A percentile compares a stretch with the other conserved stretches of the same genome.
Evolutionary conservation across 2,113 vertebrate genomes (phyloP).

Genomic region (rat (Rattus norvegicus)): DNA sequence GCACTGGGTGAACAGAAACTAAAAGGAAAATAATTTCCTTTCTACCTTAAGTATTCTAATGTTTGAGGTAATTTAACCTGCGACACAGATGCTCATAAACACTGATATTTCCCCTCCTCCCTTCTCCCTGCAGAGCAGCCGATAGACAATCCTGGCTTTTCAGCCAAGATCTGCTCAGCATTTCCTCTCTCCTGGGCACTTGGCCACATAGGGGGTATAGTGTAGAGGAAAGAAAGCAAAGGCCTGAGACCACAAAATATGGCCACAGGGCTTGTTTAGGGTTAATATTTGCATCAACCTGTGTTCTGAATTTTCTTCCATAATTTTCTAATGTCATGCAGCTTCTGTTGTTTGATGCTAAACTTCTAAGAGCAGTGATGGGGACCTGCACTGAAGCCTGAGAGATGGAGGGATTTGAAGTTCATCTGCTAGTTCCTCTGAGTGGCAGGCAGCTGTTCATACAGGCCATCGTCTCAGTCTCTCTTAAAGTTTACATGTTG

Average conservation of each 20-base stretch:
- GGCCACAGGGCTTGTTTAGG: not conserved
- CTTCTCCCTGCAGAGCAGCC: not conserved
- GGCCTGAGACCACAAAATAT: not conserved
- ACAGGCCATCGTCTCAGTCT: conserved; percentile 49
- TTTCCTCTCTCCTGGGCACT: conserved; percentile 48
- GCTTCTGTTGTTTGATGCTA: not conserved
- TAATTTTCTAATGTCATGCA: not conserved
- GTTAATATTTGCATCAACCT: conserved; percentile 51
- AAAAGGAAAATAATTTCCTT: conserved; percentile 7
- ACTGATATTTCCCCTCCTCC: not conserved
- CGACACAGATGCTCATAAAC: conserved; percentile 23
- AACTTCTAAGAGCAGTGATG: not conserved
- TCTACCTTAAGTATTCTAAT: conserved; percentile 24
- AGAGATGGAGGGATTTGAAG: conserved; percentile 64
- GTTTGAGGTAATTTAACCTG: conserved; percentile 28
- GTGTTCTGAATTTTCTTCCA: not conserved
- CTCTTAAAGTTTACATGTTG: not conserved
- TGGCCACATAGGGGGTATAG: conserved; percentile 27
- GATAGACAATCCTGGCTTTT: conserved; percentile 33
- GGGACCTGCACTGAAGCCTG: conserved; percentile 9
- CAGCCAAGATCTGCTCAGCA: conserved; percentile 32
- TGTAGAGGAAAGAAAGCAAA: not conserved
- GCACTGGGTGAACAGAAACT: conserved; percentile 29
- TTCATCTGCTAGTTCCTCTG: conserved; percentile 57
- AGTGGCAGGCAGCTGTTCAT: conserved; percentile 31